Evolutionary conservation across 2,888 invertebrate species (phyloP), one percentile per base, ranked within the genome.

Genomic region (Amphimallon solstitiale): DNA sequence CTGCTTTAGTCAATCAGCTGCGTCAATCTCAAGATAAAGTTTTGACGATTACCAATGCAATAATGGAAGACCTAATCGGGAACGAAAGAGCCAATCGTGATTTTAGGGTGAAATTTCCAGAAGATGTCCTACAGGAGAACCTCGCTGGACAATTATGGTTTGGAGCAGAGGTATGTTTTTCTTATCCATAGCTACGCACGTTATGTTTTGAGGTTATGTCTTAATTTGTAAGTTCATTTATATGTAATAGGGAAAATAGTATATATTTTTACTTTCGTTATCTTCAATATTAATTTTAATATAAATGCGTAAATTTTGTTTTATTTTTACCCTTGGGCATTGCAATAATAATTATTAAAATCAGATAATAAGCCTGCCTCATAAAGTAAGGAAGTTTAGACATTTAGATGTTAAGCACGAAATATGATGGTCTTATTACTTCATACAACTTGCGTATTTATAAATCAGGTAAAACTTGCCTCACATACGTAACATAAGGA

Each of bases 121-220:
- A 99, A 81, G 98, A 99, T 81, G 97, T 99, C 9, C 88, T 98
- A 72, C 98, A 98, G 82, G 98, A 99, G 81, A 98, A 97, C 84
- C 86, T 99, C 68, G 97, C 98, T 38, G 98, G 98, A 0, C 98
- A 99, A 84, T 87, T 99, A 46, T 99, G 99, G 99, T 99, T 99
- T 83, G 98, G 98, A 14, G 98, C 98, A 65, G 99, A 99, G 90
- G 94, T 93, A 77, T 76, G 29, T 34, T 21, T 21, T 34, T 15
- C 1, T 40, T 40, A 4, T 10, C 15, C 5, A 7, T n/a, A 15
- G 5, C 15, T 40, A n/a, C 15, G 15, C n/a, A n/a, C n/a, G n/a
- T n/a, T n/a, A n/a, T n/a, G n/a, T n/a, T n/a, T n/a, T n/a, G n/a
- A n/a, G n/a, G n/a, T n/a, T n/a, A n/a, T n/a, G n/a, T n/a, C 6